Evolutionary conservation across 2,797 vertebrate genomes (phyloP).

Genomic region (Sylvilagus floridanus): DNA sequence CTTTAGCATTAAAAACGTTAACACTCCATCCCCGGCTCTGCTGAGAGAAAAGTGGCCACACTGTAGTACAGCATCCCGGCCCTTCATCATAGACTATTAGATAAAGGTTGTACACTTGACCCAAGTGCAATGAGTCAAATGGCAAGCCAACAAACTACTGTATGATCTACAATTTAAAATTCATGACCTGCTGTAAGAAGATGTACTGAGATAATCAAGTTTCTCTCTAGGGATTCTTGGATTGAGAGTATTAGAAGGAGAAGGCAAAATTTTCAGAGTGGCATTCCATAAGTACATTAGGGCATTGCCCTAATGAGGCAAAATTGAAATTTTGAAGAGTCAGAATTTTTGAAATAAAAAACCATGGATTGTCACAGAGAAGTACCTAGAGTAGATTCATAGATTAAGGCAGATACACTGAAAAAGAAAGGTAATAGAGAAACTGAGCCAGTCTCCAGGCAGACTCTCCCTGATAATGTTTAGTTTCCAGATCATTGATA

Average conservation of each 20-base stretch:
- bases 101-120: neutral
- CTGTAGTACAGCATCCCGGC: neutral
- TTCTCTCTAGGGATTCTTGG: neutral
- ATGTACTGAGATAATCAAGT: neutral
- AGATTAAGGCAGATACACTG: neutral
- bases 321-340: neutral
- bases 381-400: no score
- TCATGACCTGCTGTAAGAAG: neutral
- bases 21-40: neutral
- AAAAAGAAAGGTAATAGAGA: neutral
- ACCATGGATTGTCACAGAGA: neutral
- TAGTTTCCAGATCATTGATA: slow-evolving; percentile 50
- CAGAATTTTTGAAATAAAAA: neutral
- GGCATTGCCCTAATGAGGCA: neutral
- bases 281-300: neutral
- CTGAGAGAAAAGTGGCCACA: neutral
- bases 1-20: neutral
- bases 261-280: neutral
- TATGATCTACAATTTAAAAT: neutral
- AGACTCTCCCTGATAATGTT: neutral
- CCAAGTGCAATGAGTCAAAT: neutral
- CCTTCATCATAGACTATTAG: neutral
- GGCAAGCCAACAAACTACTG: neutral
- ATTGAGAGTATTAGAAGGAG: neutral
- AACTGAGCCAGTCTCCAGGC: neutral